These are phyloP conservation scores for Eupsittula cactorum DNA, from an alignment of 2,113 vertebrate genomes.

Conservation along the genomic window DNA sequence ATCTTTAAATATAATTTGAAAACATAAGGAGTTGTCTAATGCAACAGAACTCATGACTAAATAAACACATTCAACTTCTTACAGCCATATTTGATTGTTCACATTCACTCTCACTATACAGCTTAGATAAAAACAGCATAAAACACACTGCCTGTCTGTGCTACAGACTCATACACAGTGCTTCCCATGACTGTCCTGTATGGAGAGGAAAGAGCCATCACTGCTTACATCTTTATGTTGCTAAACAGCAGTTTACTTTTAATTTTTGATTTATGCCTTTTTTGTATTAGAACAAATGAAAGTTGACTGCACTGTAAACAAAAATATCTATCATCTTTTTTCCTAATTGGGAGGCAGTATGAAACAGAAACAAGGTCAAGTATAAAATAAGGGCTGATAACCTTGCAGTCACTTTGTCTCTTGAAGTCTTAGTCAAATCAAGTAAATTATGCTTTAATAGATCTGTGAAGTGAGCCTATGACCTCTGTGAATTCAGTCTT, in stretches of 20 bases:
- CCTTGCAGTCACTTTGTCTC: background rate
- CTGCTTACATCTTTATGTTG: background rate
- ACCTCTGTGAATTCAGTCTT: background rate
- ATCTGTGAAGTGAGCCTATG: background rate
- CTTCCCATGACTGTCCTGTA: background rate
- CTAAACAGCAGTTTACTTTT: background rate
- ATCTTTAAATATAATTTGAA: background rate
- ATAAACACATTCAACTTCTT: background rate
- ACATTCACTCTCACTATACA: background rate
- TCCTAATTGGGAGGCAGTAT: background rate
- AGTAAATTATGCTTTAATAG: constrained; percentile 18
- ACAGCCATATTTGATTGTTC: background rate
- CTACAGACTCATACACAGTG: background rate
- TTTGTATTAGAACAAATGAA: constrained; percentile 38
- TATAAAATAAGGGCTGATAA: background rate
- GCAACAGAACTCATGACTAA: background rate
- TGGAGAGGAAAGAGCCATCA: background rate
- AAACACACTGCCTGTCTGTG: background rate
- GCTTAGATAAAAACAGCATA: background rate
- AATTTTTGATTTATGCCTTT: constrained; percentile 36
- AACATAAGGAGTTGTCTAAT: background rate
- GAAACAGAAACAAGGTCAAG: constrained; percentile 20
- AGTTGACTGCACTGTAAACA: constrained; percentile 41
- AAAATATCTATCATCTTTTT: constrained; percentile 21
- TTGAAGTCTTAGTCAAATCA: background rate